Conservation (phyloP, 2,113 vertebrate species). For the Cathartes aura region DNA sequence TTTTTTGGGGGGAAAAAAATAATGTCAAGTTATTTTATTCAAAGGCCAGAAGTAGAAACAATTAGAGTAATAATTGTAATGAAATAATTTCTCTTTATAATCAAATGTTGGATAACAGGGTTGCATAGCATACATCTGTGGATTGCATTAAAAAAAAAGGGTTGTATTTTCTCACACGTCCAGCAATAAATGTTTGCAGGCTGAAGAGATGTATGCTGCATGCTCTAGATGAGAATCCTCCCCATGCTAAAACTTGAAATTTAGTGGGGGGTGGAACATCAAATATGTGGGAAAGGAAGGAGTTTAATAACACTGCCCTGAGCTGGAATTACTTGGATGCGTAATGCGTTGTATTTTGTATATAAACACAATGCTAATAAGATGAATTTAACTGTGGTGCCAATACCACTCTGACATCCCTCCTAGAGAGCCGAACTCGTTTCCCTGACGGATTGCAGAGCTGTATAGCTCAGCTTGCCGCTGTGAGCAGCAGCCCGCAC, state of each 20-base stretch:
- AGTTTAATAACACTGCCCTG: not conserved
- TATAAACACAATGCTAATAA: not conserved
- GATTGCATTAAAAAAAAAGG: not conserved
- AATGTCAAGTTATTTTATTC: not conserved
- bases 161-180: rapidly evolving
- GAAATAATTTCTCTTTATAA: not conserved
- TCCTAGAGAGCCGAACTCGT: rapidly evolving
- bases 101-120: not conserved
- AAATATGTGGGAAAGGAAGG: not conserved
- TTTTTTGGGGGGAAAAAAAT: not conserved
- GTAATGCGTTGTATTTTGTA: not conserved
- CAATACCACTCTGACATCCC: not conserved
- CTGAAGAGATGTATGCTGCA: rapidly evolving
- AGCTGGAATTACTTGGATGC: not conserved
- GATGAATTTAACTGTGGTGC: not conserved
- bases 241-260: not conserved
- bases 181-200: not conserved
- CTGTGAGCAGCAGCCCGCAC: not conserved
- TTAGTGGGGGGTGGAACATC: not conserved
- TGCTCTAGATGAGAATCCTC: not conserved
- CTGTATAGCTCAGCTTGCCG: not conserved
- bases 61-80: not conserved
- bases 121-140: not conserved
- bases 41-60: not conserved
- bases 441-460: not conserved